These are phyloP conservation scores for Etheostoma spectabile DNA, from an alignment of 2,113 vertebrate genomes.

Conservation along the genomic window DNA sequence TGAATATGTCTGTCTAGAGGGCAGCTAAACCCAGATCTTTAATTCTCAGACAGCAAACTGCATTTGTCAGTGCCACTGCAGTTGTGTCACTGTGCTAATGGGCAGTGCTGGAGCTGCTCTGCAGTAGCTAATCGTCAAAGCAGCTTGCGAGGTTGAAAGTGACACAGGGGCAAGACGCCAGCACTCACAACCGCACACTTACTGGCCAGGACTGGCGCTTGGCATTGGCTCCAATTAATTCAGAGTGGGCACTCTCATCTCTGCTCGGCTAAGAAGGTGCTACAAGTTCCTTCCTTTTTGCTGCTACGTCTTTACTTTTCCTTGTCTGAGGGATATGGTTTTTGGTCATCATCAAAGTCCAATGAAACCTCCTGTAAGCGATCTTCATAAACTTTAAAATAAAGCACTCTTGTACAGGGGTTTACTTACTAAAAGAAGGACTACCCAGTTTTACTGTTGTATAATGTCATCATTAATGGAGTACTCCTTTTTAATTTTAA, in stretches of 20 bases:
- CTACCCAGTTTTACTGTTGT: background rate
- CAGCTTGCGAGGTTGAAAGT: constrained; percentile 67
- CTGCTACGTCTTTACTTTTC: background rate
- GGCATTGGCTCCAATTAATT: constrained; percentile 63
- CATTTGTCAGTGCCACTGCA: constrained; percentile 51
- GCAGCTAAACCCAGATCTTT: constrained; percentile 48
- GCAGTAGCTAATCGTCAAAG: constrained; percentile 66
- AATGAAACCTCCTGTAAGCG: background rate
- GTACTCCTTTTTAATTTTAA: background rate
- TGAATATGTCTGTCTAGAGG: constrained; percentile 31
- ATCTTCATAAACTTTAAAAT: background rate
- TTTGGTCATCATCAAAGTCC: constrained; percentile 4
- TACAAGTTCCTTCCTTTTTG: constrained; percentile 28
- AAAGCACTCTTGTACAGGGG: background rate
- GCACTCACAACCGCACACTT: constrained; percentile 60
- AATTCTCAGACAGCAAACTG: constrained; percentile 55
- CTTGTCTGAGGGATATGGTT: constrained; percentile 8
- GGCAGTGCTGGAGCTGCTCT: constrained; percentile 55
- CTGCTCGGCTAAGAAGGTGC: constrained; percentile 29
- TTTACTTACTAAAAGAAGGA: background rate
- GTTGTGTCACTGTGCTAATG: constrained; percentile 67
- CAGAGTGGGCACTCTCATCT: constrained; percentile 53
- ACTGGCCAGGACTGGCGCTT: constrained; percentile 45
- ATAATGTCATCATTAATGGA: background rate
- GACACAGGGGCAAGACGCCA: constrained; percentile 69